Conservation (phyloP, 2,113 vertebrate species). For the Porphyrio hochstetteri region DNA sequence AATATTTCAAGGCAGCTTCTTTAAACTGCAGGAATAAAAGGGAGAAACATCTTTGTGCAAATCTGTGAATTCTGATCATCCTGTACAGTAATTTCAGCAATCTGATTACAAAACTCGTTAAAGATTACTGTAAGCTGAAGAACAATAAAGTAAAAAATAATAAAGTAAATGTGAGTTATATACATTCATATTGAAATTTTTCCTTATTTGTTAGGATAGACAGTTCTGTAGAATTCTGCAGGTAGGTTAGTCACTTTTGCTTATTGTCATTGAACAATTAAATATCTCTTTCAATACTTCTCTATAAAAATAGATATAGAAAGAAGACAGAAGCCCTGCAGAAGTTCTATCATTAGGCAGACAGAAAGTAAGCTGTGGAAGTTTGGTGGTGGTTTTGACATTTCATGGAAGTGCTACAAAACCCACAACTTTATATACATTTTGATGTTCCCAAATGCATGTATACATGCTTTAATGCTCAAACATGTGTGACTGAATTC, state of each 20-base stretch:
- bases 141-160: neutral
- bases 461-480: neutral
- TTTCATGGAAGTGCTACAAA: neutral
- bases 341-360: neutral
- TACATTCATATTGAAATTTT: neutral
- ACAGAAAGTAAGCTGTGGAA: neutral
- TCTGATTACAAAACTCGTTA: neutral
- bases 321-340: neutral
- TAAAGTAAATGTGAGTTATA: neutral
- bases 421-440: neutral
- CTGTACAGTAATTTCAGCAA: neutral
- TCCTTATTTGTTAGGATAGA: neutral
- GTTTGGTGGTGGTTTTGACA: neutral
- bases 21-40: neutral
- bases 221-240: neutral
- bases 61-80: neutral
- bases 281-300: neutral
- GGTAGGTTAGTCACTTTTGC: neutral
- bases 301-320: neutral
- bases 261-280: neutral
- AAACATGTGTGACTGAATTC: neutral
- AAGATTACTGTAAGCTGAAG: neutral
- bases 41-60: neutral
- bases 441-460: neutral
- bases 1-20: neutral